Evolutionary conservation across 1,140 invertebrate species (phyloP).

Genomic region (Akabosia matsudoensis): DNA sequence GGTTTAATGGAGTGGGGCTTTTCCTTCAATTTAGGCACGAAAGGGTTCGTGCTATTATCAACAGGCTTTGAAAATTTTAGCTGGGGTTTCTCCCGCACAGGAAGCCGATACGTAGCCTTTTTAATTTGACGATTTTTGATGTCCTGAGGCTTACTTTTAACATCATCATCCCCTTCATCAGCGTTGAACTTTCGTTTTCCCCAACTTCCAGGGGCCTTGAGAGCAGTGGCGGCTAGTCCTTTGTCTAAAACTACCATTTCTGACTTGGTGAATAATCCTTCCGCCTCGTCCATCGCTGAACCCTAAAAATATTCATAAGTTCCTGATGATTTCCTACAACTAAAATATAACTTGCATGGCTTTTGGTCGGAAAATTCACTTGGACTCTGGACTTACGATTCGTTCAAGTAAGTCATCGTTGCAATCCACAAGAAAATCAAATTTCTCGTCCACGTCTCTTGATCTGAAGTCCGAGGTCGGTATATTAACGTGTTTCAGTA

Average conservation of each 20-base stretch:
- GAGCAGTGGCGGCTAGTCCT: constrained; percentile 46
- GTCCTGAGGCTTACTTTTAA: constrained; percentile 6
- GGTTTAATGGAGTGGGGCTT: constrained; percentile 87
- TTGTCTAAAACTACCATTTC: constrained; percentile 55
- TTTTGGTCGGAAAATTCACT: too few species aligned
- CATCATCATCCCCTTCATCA: constrained; percentile 50
- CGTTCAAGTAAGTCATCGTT: constrained; percentile 79
- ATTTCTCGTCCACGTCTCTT: constrained; percentile 65
- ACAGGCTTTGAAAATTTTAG: constrained; percentile 78
- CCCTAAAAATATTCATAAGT: constrained; percentile 52
- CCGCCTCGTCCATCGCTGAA: constrained; percentile 65
- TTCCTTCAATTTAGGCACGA: constrained; percentile 74
- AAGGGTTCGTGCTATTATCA: constrained; percentile 71
- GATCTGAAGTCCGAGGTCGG: constrained; percentile 58
- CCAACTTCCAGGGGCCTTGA: constrained; percentile 36
- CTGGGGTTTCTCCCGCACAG: constrained; percentile 66
- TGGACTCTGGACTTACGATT: constrained; percentile 69
- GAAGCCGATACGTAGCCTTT: constrained; percentile 31
- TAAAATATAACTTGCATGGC: constrained; percentile 26
- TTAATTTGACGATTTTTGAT: constrained; percentile 6
- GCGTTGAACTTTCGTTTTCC: constrained; percentile 52
- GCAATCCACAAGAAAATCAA: constrained; percentile 68
- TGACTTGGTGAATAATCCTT: constrained; percentile 61
- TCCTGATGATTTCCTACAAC: constrained; percentile 25
- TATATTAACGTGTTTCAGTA: constrained; percentile 61